A percentile compares a stretch with the other conserved stretches of the same genome.
Conservation (phyloP, 2,888 invertebrate species). For the Polydrusus pterygomalis region DNA sequence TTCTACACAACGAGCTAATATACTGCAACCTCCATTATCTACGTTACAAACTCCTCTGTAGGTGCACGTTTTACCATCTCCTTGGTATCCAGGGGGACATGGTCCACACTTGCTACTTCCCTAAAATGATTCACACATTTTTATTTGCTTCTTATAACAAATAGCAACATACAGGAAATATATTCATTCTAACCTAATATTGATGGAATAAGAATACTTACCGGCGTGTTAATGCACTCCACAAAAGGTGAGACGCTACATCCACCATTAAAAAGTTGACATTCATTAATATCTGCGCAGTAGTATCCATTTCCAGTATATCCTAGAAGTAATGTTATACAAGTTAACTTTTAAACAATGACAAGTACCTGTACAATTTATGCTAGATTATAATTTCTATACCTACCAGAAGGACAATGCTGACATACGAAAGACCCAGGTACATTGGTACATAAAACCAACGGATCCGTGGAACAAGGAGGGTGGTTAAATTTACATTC, state of each 20-base stretch:
- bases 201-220: conserved; percentile 67
- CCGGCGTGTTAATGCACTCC: conserved; percentile 89
- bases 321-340: conserved; percentile 72
- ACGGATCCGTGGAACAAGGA: conserved; percentile 87
- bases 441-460: conserved; percentile 90
- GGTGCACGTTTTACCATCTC: conserved; percentile 86
- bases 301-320: conserved; percentile 90
- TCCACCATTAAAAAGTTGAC: conserved; percentile 87
- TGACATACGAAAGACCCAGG: conserved; percentile 94
- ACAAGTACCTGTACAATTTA: no score
- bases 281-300: conserved; percentile 94
- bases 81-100: conserved; percentile 92
- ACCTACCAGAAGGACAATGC: conserved; percentile 84
- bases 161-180: no score
- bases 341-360: no score
- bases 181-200: no score
- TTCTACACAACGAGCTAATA: conserved; percentile 85
- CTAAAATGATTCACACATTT: conserved; percentile 66
- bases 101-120: conserved; percentile 91
- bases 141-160: no score
- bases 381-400: not conserved
- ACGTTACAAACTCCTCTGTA: conserved; percentile 80
- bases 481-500: conserved; percentile 85
- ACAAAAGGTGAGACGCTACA: conserved; percentile 89
- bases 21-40: conserved; percentile 92